Percentiles rank a stretch among this genome's conserved stretches.
phyloP scores from a whole-genome alignment of 2,888 invertebrate genomes.

The Actias luna region DNA sequence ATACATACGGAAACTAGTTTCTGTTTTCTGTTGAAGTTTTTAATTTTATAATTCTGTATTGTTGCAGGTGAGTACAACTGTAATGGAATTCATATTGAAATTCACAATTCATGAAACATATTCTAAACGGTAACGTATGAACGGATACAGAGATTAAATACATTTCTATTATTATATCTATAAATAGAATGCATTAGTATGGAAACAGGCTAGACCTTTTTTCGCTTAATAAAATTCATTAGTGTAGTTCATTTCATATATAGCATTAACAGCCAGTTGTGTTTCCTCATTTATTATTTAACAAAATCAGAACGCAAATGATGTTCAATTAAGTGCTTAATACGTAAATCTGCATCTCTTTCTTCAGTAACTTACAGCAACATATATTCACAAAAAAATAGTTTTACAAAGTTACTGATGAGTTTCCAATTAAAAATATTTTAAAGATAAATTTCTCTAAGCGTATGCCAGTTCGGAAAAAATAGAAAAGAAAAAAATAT shows the following conservation, averaged over 20 bases:
- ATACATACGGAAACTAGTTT: slow-evolving; percentile 38
- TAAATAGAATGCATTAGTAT: not conserved
- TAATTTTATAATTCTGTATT: slow-evolving; percentile 38
- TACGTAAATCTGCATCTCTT: too few relatives aligned
- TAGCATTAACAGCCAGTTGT: not conserved
- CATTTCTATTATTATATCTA: not conserved
- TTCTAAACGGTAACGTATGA: not conserved
- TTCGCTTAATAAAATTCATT: not conserved
- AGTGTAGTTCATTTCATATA: not conserved
- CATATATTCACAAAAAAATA: too few relatives aligned
- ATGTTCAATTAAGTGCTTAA: too few relatives aligned
- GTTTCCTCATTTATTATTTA: not conserved
- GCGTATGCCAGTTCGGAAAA: too few relatives aligned
- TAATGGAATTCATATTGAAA: slow-evolving; percentile 2
- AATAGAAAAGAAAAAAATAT: too few relatives aligned
- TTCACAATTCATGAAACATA: not conserved
- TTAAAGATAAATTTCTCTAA: too few relatives aligned
- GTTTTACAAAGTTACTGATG: too few relatives aligned
- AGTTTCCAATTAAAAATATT: too few relatives aligned
- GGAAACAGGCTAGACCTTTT: not conserved
- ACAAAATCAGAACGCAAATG: too few relatives aligned
- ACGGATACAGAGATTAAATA: not conserved
- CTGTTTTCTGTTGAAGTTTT: slow-evolving; percentile 31
- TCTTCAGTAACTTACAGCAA: too few relatives aligned
- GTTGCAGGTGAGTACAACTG: slow-evolving; percentile 68